Conservation (phyloP, 2,888 invertebrate species). For the Acronicta alni region DNA sequence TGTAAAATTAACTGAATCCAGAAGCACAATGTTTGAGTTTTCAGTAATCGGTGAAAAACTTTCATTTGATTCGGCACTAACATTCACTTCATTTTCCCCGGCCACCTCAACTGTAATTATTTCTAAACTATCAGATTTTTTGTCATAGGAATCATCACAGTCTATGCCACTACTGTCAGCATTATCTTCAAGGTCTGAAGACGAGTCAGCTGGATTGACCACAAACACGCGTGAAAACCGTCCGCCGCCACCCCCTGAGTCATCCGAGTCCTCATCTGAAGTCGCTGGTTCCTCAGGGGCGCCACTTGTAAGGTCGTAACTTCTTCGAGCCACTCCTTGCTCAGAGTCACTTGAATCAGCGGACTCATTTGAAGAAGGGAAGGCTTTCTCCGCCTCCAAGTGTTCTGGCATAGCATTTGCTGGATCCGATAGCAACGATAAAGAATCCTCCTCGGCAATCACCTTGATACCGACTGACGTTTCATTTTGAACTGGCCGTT, state of each 20-base stretch:
- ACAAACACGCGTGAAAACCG: slow-evolving; percentile 91
- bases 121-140: slow-evolving; percentile 83
- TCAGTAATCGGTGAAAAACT: slow-evolving; percentile 65
- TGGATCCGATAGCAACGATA: slow-evolving; percentile 71
- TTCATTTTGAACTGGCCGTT: slow-evolving; percentile 75
- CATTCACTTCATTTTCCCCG: slow-evolving; percentile 70
- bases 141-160: slow-evolving; percentile 91
- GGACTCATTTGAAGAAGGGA: slow-evolving; percentile 87
- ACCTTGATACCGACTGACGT: slow-evolving; percentile 81
- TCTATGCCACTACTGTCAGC: slow-evolving; percentile 90
- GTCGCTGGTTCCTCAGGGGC: slow-evolving; percentile 86
- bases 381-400: slow-evolving; percentile 87
- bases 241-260: slow-evolving; percentile 88
- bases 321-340: slow-evolving; percentile 78
- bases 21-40: slow-evolving; percentile 72
- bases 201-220: slow-evolving; percentile 90
- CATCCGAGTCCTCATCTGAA: slow-evolving; percentile 85
- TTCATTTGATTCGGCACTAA: slow-evolving; percentile 65
- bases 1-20: slow-evolving; percentile 79
- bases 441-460: slow-evolving; percentile 78
- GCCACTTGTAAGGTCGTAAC: slow-evolving; percentile 83
- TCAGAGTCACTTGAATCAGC: slow-evolving; percentile 84
- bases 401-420: slow-evolving; percentile 83
- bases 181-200: slow-evolving; percentile 90
- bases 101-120: slow-evolving; percentile 73